phyloP scores from a whole-genome alignment of 1,140 invertebrate genomes.

The Meloidogyne exigua region DNA sequence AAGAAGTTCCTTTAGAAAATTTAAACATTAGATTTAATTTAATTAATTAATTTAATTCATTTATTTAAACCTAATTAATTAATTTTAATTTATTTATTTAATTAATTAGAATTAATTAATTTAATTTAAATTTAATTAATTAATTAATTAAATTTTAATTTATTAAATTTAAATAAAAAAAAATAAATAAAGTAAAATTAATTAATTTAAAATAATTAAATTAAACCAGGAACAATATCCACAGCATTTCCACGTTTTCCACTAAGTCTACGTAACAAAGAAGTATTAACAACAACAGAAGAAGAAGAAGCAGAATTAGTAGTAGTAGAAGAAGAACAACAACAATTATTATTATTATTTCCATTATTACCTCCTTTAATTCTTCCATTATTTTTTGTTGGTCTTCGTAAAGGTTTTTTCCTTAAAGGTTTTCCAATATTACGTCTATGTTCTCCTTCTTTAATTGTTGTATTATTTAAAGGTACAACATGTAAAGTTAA shows the following conservation, averaged over 20 bases:
- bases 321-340: no score
- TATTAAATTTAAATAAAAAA: no score
- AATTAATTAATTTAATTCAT: no score
- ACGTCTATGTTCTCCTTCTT: constrained; percentile 56
- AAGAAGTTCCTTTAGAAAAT: constrained; percentile 51
- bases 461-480: constrained; percentile 51
- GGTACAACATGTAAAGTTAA: constrained; percentile 55
- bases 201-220: background rate
- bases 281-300: constrained; percentile 47
- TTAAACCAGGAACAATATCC: constrained; percentile 54
- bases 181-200: no score
- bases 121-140: no score
- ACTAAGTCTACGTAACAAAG: constrained; percentile 52
- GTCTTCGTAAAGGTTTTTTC: constrained; percentile 43
- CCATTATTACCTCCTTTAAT: constrained; percentile 17
- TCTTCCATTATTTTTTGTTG: constrained; percentile 13
- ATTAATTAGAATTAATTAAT: no score
- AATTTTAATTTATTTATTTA: no score
- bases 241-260: constrained; percentile 52
- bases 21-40: background rate
- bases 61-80: no score
- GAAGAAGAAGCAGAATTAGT: constrained; percentile 43
- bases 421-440: constrained; percentile 52
- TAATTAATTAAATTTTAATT: background rate
- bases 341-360: background rate